These are phyloP conservation scores for Notamacropus eugenii DNA, from an alignment of 2,797 vertebrate genomes.

Conservation along the genomic window DNA sequence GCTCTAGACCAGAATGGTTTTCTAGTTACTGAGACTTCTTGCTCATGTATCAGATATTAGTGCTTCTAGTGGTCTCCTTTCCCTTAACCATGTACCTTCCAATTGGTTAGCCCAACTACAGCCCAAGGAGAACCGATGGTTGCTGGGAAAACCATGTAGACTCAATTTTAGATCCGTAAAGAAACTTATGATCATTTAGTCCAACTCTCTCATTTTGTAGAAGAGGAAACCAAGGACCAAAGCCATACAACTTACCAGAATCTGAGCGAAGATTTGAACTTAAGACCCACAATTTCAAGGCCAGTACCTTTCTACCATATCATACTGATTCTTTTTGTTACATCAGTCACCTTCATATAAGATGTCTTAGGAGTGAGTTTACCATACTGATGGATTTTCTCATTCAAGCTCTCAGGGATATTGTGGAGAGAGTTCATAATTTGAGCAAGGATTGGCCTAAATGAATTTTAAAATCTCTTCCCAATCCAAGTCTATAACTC, in stretches of 20 bases:
- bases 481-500: background rate
- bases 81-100: background rate
- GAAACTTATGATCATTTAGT: background rate
- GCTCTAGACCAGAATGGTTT: background rate
- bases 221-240: background rate
- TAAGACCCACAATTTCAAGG: background rate
- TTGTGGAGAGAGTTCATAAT: background rate
- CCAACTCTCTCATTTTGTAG: background rate
- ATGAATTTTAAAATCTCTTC: background rate
- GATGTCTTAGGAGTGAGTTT: background rate
- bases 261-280: background rate
- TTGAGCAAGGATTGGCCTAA: background rate
- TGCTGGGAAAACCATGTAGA: background rate
- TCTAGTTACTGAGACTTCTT: background rate
- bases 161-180: background rate
- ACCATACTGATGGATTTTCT: background rate
- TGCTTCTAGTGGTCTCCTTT: background rate
- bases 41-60: background rate
- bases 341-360: background rate
- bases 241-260: background rate
- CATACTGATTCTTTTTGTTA: background rate
- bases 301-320: background rate
- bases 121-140: background rate
- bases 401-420: background rate
- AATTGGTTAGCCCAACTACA: background rate